Percentiles rank a stretch among this genome's conserved stretches.
These are phyloP conservation scores for Latrodectus elegans DNA, from an alignment of 2,888 invertebrate species.

Conservation along the genomic window DNA sequence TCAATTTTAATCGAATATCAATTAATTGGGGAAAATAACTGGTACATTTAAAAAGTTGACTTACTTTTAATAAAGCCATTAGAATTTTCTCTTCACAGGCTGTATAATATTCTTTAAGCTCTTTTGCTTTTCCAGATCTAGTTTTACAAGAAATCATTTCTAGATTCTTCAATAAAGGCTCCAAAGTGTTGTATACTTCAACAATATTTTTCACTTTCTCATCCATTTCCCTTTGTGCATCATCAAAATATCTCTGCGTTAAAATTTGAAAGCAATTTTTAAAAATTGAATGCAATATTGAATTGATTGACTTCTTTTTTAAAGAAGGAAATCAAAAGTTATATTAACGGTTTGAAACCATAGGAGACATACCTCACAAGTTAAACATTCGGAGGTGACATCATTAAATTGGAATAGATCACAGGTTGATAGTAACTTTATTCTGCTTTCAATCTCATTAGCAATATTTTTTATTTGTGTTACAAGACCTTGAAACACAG, in stretches of 20 bases:
- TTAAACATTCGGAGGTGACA: background rate
- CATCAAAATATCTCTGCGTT: slow-evolving; percentile 82
- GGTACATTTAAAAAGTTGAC: background rate
- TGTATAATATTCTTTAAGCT: slow-evolving; percentile 86
- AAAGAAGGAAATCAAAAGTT: too few species aligned
- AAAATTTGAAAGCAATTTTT: background rate
- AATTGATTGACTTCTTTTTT: too few species aligned
- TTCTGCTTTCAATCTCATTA: slow-evolving; percentile 32
- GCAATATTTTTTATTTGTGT: slow-evolving; percentile 31
- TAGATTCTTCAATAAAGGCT: slow-evolving; percentile 88
- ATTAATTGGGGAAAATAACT: background rate
- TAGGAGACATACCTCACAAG: slow-evolving; percentile 41
- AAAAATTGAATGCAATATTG: too few species aligned
- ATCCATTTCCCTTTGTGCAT: slow-evolving; percentile 82
- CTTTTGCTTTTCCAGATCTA: slow-evolving; percentile 83
- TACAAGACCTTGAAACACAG: too few species aligned
- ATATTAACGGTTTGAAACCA: too few species aligned
- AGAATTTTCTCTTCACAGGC: slow-evolving; percentile 89
- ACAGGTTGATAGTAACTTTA: slow-evolving; percentile 8
- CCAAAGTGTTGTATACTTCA: slow-evolving; percentile 85
- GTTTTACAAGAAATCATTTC: slow-evolving; percentile 88
- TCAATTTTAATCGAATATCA: too few species aligned
- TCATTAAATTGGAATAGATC: slow-evolving; percentile 31
- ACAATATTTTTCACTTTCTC: slow-evolving; percentile 82
- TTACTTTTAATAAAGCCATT: slow-evolving; percentile 80